phyloP scores from a whole-genome alignment of 1,140 invertebrate genomes.

The Wasmannia auropunctata region DNA sequence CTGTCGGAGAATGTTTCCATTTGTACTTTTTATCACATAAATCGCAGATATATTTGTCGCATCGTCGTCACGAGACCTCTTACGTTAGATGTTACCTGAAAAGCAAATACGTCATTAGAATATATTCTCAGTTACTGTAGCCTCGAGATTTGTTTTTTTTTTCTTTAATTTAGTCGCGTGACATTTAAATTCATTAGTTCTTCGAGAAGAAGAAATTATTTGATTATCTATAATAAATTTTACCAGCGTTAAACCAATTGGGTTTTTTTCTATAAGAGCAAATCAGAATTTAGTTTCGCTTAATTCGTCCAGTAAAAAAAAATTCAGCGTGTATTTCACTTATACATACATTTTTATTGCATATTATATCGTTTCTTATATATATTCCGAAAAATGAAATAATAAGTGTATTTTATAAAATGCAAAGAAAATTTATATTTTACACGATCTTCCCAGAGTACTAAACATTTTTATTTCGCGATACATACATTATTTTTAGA shows the following conservation, averaged over 20 bases:
- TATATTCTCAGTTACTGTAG: neutral
- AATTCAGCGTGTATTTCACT: too few species aligned
- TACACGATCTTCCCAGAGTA: neutral
- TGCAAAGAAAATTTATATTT: neutral
- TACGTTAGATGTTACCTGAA: neutral
- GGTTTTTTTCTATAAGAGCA: neutral
- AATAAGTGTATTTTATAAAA: too few species aligned
- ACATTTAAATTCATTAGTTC: neutral
- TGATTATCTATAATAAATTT: neutral
- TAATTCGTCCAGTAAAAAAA: neutral
- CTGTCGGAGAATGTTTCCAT: conserved; percentile 79
- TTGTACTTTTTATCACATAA: conserved; percentile 80
- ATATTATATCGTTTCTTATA: neutral
- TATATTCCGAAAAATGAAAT: neutral
- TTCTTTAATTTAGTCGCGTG: too few species aligned
- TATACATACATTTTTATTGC: neutral
- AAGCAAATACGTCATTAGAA: neutral
- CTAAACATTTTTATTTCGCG: neutral
- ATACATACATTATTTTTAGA: neutral
- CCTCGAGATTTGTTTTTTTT: neutral
- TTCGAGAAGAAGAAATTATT: neutral
- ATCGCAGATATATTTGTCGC: conserved; percentile 60
- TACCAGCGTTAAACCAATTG: neutral
- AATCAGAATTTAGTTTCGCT: neutral
- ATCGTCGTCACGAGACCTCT: neutral